Evolutionary conservation across 2,888 invertebrate species (phyloP), one percentile per base, ranked within the genome.

Genomic region (Meandrusa payeni): DNA sequence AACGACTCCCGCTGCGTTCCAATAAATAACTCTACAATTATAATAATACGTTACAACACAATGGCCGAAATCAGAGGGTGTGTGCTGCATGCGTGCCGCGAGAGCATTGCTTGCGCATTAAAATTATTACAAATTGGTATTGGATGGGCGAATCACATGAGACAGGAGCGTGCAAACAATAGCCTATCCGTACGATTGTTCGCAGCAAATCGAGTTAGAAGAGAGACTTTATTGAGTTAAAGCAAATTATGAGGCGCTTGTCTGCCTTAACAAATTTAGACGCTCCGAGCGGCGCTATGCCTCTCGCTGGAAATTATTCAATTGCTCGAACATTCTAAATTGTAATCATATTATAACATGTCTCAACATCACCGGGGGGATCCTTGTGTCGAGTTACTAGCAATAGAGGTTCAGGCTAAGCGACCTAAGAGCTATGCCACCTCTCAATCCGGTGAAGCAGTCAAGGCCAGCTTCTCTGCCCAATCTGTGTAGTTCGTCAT

Each of bases 111-210:
- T 68, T 60, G 58, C 63, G 58, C 77, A 79, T 80, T 78, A 78
- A 80, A 85, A 74, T 81, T 69, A 77, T 82, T 76, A 79, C 81
- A 80, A 85, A 83, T 83, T 70, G 69, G 55, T 54, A 66, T 69
- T 59, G 65, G 64, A 79, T 74, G 74, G 73, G 66, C 71, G 72
- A 80, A 75, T 67, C 68, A 67, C 69, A 76, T 74, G 69, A 72
- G 52, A 52, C 11, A 6, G 23, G 19, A 12, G 27, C 15, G 27
- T 15, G 47, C 68, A 69, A 72, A 78, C 75, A 76, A 72, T 64
- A 58, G 42, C 49, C 55, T 44, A 48, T 52, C 57, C 48, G 56
- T 39, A 44, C 43, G 60, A 68, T 72, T 74, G 72, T 76, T 77
- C 68, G 66, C 64, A 63, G 52, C 51, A 64, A 76, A 79, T 79